These are phyloP conservation scores for Agrotis ipsilon DNA, from an alignment of 2,888 invertebrate genomes.

Conservation along the genomic window DNA sequence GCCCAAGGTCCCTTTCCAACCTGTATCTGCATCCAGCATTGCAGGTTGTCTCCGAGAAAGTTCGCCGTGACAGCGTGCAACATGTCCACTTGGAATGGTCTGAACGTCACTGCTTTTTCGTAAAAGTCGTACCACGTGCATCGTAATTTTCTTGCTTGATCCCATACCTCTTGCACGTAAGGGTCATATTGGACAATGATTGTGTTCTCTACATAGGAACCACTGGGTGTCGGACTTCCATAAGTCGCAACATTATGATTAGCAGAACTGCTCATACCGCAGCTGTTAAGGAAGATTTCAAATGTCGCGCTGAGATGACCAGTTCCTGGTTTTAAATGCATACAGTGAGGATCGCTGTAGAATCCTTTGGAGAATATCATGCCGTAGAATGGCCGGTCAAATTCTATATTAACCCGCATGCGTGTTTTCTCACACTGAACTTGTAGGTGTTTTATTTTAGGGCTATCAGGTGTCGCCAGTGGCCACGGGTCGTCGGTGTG, in stretches of 20 bases:
- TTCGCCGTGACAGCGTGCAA: slow-evolving; percentile 98
- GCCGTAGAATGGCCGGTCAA: slow-evolving; percentile 98
- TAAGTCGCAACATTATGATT: slow-evolving; percentile 96
- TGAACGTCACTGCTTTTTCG: slow-evolving; percentile 98
- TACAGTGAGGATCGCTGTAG: slow-evolving; percentile 97
- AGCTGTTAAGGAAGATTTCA: slow-evolving; percentile 97
- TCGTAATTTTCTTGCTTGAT: slow-evolving; percentile 97
- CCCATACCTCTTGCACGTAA: slow-evolving; percentile 98
- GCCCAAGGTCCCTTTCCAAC: slow-evolving; percentile 99
- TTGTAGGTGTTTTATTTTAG: slow-evolving; percentile 97
- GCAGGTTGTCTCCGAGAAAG: slow-evolving; percentile 98
- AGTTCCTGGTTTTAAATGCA: slow-evolving; percentile 97
- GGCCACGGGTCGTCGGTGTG: slow-evolving; percentile 97
- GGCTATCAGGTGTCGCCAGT: slow-evolving; percentile 96
- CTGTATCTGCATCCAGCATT: slow-evolving; percentile 99
- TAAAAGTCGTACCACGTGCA: slow-evolving; percentile 99
- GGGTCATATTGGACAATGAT: slow-evolving; percentile 98
- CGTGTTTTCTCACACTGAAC: slow-evolving; percentile 99
- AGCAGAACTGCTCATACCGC: slow-evolving; percentile 98
- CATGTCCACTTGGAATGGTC: slow-evolving; percentile 99
- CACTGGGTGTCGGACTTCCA: slow-evolving; percentile 97
- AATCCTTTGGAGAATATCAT: slow-evolving; percentile 99
- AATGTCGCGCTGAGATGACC: slow-evolving; percentile 98
- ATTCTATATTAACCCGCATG: slow-evolving; percentile 98
- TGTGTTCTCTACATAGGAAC: slow-evolving; percentile 98